Base-by-base conservation (phyloP, 2,888 invertebrate species). In the Actias luna region DNA sequence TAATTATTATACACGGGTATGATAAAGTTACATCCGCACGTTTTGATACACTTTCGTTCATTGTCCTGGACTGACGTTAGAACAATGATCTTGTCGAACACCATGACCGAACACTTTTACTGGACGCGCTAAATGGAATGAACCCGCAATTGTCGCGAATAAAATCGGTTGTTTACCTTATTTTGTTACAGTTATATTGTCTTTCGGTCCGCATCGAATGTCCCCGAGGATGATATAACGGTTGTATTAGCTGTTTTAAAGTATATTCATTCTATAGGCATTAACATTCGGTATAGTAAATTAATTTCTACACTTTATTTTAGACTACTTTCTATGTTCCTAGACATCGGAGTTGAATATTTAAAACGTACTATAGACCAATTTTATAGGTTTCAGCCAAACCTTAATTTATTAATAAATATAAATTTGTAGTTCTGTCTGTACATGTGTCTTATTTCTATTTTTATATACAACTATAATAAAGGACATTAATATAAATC, bases 91-190 rank as follows among this genome's bases (percentile, higher is more conserved):
- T 60, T 58, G 52, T 66, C 71, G 65, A 71, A 69, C 69, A 63
- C 65, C 67, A 63, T 68, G 71, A 71, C 71, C 61, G 59, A 25
- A 60, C 65, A 68, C 71, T 71, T 71, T 71, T 71, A 71, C 71
- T 67, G 66, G 29, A 27, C 52, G 16, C 52, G 16, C 27, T 29
- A 16, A 55, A 5, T 29, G 25, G 29, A 29, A 27, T 55, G 4
- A 55, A 55, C 27, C n/a, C n/a, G 29, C 29, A 7, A 55, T 55
- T 55, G 52, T 55, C 29, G 29, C 52, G 29, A 55, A 55, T 16
- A 29, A 29, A 55, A 55, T 29, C 52, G 52, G 52, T 55, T 55
- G 29, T 55, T 55, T 55, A 55, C 52, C 52, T 29, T 29, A 55
- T 10, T 10, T 2, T 46, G 22, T 46, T 46, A 46, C 46, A 46